Percentiles rank a stretch among this genome's conserved stretches.
Evolutionary conservation across 2,888 invertebrate genomes (phyloP).

Genomic region (Deroplatys truncata): DNA sequence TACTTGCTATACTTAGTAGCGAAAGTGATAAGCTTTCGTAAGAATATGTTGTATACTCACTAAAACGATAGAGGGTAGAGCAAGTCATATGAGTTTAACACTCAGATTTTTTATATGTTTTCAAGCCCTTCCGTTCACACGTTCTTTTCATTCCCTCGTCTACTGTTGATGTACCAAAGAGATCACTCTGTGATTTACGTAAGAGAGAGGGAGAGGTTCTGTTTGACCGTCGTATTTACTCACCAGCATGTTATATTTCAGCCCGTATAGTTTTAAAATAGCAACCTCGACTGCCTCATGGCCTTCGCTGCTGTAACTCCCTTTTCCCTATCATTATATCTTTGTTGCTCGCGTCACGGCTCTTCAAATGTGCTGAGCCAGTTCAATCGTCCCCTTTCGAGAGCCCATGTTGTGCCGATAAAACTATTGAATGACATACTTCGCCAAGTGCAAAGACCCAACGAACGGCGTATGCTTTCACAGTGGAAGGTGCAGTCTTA

Average conservation of each 20-base stretch:
- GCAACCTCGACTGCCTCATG: neutral
- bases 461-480: neutral
- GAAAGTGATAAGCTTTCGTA: no score
- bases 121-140: no score
- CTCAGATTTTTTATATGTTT: no score
- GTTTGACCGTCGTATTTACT: conserved; percentile 1
- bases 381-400: neutral
- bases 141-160: no score
- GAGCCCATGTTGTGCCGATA: neutral
- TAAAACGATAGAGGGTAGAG: no score
- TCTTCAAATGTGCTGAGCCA: neutral
- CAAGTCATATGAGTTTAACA: no score
- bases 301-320: conserved; percentile 11
- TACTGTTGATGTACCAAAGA: no score
- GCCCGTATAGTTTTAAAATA: conserved; percentile 15
- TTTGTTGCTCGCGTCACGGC: neutral
- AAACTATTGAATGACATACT: neutral
- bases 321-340: neutral
- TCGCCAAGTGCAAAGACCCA: neutral
- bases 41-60: no score
- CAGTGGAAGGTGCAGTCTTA: no score
- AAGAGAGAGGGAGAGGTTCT: neutral
- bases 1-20: no score
- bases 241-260: conserved; percentile 7
- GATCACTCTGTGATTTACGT: neutral